Evolutionary conservation across 2,888 invertebrate genomes (phyloP).

Genomic region (Tachina fera): DNA sequence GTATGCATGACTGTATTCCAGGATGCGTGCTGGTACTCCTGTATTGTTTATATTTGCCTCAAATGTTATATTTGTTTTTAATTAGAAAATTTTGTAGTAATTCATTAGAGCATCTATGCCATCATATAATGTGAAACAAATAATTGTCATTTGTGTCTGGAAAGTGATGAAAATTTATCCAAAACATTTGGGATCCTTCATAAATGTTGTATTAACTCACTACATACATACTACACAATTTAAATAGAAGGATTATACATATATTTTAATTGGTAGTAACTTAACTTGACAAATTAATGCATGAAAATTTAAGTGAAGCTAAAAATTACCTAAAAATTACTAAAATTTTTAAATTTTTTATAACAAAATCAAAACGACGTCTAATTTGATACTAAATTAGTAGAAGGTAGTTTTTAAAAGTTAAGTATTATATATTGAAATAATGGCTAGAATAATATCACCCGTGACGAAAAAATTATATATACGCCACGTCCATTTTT

Average conservation of each 20-base stretch:
- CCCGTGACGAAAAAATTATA: no score
- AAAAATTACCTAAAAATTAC: not conserved
- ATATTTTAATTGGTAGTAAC: conserved; percentile 33
- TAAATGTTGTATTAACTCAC: not conserved
- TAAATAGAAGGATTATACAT: conserved; percentile 18
- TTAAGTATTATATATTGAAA: no score
- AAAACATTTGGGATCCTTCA: conserved; percentile 37
- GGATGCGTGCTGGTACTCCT: conserved; percentile 6
- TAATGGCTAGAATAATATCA: no score
- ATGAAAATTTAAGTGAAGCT: not conserved
- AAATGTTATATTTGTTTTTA: conserved; percentile 71
- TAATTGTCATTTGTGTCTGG: conserved; percentile 53
- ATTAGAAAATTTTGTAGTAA: conserved; percentile 68
- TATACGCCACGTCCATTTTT: no score
- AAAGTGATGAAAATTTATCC: conserved; percentile 56
- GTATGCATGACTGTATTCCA: not conserved
- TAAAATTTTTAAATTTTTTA: not conserved
- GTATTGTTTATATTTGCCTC: conserved; percentile 59
- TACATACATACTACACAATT: not conserved
- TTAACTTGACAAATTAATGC: not conserved
- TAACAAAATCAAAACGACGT: no score
- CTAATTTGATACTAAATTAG: no score
- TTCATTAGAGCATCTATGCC: conserved; percentile 42
- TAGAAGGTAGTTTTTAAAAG: no score
- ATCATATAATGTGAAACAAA: conserved; percentile 58